Evolutionary conservation across 1,140 invertebrate genomes (phyloP), one percentile per base, ranked within the genome.

Genomic region (Oscheius sp.): DNA sequence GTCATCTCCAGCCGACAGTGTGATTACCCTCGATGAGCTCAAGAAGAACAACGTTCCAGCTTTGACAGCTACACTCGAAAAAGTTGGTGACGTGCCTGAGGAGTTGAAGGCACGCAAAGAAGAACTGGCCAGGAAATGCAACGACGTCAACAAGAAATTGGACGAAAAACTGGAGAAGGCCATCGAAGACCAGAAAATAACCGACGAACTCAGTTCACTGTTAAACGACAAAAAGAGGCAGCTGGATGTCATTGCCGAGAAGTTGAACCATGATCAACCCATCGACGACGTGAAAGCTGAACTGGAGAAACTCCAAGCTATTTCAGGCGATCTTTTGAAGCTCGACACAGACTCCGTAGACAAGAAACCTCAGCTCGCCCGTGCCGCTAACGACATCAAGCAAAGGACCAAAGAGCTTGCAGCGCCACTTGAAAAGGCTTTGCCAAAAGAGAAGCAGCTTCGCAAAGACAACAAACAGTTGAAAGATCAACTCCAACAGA

Each of bases 131-230:
- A 7, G 28, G 49, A 55, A 55, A 26, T 55, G 7, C 23, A 26
- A 7, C 23, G 49, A 66, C 26, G 38, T 42, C 18, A 66, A 42
- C 63, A 38, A 66, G 35, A 42, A 26, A 20, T 42, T 66, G 23
- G 38, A 42, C 49, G 63, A 66, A 28, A 66, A 46, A 23, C 63
- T 66, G 20, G 36, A 66, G 34, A 31, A 45, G 32, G n/a, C 63
- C 28, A 18, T 66, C 36, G 63, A 66, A 45, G 63, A 55, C 23
- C 49, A 55, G 23, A 23, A 55, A 26, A 55, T 20, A 26, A 55
- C 49, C 49, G 23, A 55, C 28, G 49, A 13, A 7, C 7, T 55
- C 7, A 55, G 7, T 55, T 7, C 7, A 15, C 7, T 55, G 23
- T 26, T 55, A 26, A 26, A 55, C 28, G 49, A 55, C 7, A 55